These are phyloP conservation scores for Callithrix jacchus DNA, from an alignment of 2,113 vertebrate species.

Conservation along the genomic window DNA sequence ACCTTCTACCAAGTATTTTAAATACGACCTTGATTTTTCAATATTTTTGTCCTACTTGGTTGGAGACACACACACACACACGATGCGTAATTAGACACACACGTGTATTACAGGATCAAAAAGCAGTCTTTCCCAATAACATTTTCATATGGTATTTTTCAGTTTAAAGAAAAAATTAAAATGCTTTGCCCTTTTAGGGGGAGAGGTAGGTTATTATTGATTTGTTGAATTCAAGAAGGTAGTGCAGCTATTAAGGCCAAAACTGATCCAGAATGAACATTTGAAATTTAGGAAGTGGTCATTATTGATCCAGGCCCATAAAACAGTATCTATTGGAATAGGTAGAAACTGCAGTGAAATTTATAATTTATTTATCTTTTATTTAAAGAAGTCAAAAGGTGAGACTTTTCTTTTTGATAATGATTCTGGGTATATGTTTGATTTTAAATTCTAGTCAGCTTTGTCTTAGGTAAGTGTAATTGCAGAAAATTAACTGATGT, in stretches of 20 bases:
- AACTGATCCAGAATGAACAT: not conserved
- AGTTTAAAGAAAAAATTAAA: not conserved
- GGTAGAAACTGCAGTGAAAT: not conserved
- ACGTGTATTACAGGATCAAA: not conserved
- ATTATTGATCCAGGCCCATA: not conserved
- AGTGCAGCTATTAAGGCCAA: not conserved
- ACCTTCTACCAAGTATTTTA: not conserved
- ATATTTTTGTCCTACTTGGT: not conserved
- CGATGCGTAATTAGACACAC: not conserved
- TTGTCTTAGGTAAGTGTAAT: not conserved
- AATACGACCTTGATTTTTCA: not conserved
- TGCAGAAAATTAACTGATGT: not conserved
- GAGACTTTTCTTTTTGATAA: not conserved
- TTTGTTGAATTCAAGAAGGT: not conserved
- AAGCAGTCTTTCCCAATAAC: not conserved
- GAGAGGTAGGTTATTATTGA: not conserved
- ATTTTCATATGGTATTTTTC: not conserved
- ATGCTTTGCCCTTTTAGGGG: not conserved
- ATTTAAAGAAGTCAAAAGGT: not conserved
- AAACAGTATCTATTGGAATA: not conserved
- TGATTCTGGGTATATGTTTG: not conserved
- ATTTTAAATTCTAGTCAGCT: constrained; percentile 33
- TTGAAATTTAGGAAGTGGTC: not conserved
- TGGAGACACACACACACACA: not conserved
- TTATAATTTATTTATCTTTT: not conserved